Evolutionary conservation across 2,888 invertebrate species (phyloP), one percentile per base, ranked within the genome.

Genomic region (Penaeus monodon): DNA sequence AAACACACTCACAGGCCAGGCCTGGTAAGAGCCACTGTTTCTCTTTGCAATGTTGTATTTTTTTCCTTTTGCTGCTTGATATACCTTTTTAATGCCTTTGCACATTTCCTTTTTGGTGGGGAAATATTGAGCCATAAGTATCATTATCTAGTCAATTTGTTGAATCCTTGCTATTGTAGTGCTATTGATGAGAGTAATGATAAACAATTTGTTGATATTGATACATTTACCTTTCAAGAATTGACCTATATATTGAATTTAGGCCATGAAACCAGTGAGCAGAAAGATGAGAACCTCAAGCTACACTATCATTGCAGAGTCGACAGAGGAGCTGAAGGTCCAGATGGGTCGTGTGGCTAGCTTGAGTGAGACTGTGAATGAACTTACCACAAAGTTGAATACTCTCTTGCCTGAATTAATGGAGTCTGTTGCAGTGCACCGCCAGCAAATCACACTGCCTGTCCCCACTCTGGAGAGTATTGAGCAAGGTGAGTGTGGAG

Each of bases 331-430:
- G n/a, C 66, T 84, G 49, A 70, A 70, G 38, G 70, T 78, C 33
- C 78, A 70, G 79, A 44, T 63, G n/a, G 84, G 84, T 24, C 84
- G 78, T 66, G 79, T 79, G 29, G 74, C 78, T n/a, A 84, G 84
- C 65, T 33, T 79, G 49, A 78, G 20, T 63, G 84, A 84, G 29
- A 79, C 79, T 66, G 63, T 79, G 57, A 79, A 38, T 22, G 57
- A 84, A 14, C 63, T 84, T 7, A 84, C 63, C 27, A 78, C 12
- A 49, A 78, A 70, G 27, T 33, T 84, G 27, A 79, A 38, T 22
- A 63, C 68, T 6, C 64, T 84, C 3, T 64, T 84, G 33, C 84
- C 84, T 38, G 24, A 68, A 20, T 29, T 79, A 24, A 78, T 81
- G 68, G 81, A 81, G n/a, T 44, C 70, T 44, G 78, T 70, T 84